Base-by-base conservation (phyloP, 1,140 invertebrate genomes). In the Calliopsis andreniformis region DNA sequence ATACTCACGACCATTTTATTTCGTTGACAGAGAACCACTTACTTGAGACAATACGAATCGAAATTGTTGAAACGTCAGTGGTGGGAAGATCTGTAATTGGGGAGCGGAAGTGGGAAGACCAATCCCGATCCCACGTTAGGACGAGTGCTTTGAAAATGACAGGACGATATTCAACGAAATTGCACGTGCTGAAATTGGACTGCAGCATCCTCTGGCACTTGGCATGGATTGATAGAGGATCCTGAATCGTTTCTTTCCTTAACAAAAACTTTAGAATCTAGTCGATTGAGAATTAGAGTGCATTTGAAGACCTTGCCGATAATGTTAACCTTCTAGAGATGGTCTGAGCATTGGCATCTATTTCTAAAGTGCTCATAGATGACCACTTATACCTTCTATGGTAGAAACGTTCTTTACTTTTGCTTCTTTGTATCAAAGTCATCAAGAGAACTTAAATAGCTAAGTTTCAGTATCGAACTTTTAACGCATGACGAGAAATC, bases 121-220 rank as follows among this genome's bases (percentile, higher is more conserved):
- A 25, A 49, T 30, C 12, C n/a, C 3, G n/a, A 28, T 39, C 18
- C n/a, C 18, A n/a, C 30, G 6, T 53, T 42, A 30, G 25, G 14
- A 30, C 16, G 4, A 18, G 20, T 20, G 2, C 25, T 20, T 55
- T 7, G 25, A 8, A 5, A 49, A 67, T 67, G 16, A 25, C 10
- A 25, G 42, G 32, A 43, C 10, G 12, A 39, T 28, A 53, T 43
- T 43, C 18, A 25, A 18, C 5, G 49, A 20, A 35, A 43, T 10
- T 56, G 66, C 35, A 69, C 51, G 66, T 12, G 28, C 20, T 69
- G 35, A 43, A 56, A 56, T 59, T 58, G 14, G 53, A 32, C 14
- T 70, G 55, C 55, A 59, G 42, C 39, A 23, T 32, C 32, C 35
- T 32, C 56, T 47, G 32, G 55, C 55, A 70, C 59, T 70, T 70